These are phyloP conservation scores for Neoniphon sammara DNA, from an alignment of 2,797 vertebrate genomes.

Conservation along the genomic window DNA sequence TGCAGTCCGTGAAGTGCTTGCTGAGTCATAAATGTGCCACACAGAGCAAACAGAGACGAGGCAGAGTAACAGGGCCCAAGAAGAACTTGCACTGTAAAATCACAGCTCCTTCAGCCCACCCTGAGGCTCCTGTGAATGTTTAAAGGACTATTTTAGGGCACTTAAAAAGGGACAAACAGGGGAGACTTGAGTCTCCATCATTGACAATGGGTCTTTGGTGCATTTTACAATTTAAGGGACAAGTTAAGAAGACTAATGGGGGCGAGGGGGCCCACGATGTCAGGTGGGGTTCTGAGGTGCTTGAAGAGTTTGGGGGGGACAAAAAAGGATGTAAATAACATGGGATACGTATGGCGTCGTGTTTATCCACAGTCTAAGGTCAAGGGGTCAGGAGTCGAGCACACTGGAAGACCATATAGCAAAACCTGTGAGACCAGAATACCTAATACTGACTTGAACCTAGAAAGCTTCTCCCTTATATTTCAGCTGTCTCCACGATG, in stretches of 20 bases:
- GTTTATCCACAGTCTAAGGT: constrained; percentile 5
- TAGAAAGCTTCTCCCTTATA: constrained; percentile 6
- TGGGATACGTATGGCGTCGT: background rate
- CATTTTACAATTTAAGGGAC: constrained; percentile 19
- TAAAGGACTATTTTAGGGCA: constrained; percentile 4
- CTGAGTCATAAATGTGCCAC: constrained; percentile 26
- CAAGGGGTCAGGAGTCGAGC: background rate
- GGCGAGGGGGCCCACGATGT: too few relatives aligned
- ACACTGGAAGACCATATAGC: background rate
- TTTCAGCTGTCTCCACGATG: constrained; percentile 7
- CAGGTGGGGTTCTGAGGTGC: background rate
- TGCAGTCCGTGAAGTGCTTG: too few relatives aligned
- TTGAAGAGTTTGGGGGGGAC: background rate
- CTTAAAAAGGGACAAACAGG: constrained; percentile 34
- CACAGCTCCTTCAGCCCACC: constrained; percentile 21
- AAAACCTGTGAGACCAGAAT: background rate
- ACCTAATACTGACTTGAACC: constrained; percentile 2
- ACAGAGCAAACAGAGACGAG: constrained; percentile 20
- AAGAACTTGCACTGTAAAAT: constrained; percentile 7
- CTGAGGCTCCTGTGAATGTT: constrained; percentile 8
- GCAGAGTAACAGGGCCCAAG: constrained; percentile 24
- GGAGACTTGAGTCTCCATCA: constrained; percentile 35
- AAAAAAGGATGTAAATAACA: background rate
- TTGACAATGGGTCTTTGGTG: constrained; percentile 22
- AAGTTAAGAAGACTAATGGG: constrained; percentile 15